Conservation (phyloP, 2,797 vertebrate genomes). For the Yasuhikotakia modesta region DNA sequence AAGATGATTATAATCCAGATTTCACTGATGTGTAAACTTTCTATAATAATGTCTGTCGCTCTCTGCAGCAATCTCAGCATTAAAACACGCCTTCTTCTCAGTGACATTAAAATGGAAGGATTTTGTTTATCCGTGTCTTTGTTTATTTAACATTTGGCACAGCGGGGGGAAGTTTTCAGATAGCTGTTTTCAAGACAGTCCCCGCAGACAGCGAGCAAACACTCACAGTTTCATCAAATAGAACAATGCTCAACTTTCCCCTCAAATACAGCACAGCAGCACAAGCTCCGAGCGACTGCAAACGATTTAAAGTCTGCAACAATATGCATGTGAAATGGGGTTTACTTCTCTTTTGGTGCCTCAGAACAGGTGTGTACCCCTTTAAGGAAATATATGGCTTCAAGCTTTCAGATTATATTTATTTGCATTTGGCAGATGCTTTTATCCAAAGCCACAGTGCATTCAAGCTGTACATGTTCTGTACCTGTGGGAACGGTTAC, state of each 20-base stretch:
- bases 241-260: conserved; percentile 83
- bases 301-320: conserved; percentile 75
- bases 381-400: conserved; percentile 22
- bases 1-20: conserved; percentile 61
- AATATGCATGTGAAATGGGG: conserved; percentile 71
- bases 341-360: conserved; percentile 47
- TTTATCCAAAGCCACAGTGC: background rate
- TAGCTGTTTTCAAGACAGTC: conserved; percentile 84
- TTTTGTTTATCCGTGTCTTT: conserved; percentile 85
- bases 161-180: conserved; percentile 82
- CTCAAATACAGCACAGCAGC: conserved; percentile 78
- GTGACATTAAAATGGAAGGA: conserved; percentile 85
- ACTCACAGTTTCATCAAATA: conserved; percentile 85
- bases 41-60: conserved; percentile 66
- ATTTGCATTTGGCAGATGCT: background rate
- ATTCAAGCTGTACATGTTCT: background rate
- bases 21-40: conserved; percentile 71
- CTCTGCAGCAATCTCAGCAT: conserved; percentile 70
- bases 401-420: background rate
- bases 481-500: background rate
- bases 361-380: conserved; percentile 49
- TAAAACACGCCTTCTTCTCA: conserved; percentile 81
- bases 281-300: conserved; percentile 80
- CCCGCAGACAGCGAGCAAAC: conserved; percentile 85
- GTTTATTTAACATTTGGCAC: conserved; percentile 87